Evolutionary conservation across 2,797 vertebrate genomes (phyloP), one percentile per base, ranked within the genome.

Genomic region (Triplophysa yarkandensis): DNA sequence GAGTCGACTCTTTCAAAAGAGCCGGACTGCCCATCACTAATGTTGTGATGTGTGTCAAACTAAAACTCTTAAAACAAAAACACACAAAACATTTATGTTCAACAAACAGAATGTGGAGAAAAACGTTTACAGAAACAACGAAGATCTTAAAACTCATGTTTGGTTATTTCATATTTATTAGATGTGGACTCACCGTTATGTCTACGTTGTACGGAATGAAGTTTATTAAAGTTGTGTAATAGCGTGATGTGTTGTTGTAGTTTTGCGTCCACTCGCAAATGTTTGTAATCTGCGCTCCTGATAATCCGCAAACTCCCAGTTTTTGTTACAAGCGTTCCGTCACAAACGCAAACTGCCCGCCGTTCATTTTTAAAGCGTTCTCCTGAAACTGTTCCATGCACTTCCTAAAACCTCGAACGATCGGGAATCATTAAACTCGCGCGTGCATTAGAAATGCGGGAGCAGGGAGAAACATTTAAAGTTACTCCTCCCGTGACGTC

Each of bases 401-500:
- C 25, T 6, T 50, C 21, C 43, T 48, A 3, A 48, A 60, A 6
- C 58, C 60, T 32, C 55, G 2, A 10, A 21, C 10, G 5, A 25
- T 6, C 39, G 9, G 19, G 27, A 21, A 43, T 21, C 54, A 27
- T 54, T 65, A 23, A n/a, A 27, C 5, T 75, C 58, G 68, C 46
- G 65, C 32, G 73, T 69, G 55, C 77, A 72, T 71, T 64, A 46
- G 61, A 60, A 21, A 48, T n/a, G 54, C 70, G 36, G 39, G 48
- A 52, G 14, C 32, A 55, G 57, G 25, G 39, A 69, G 71, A 70
- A 17, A n/a, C 11, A 58, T 76, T 78, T 77, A 72, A 86, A 78
- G 71, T 68, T 77, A 84, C 81, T 79, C 76, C 80, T 72, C 61
- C 74, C 30, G 60, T 84, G 85, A 88, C 87, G 83, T 72, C 1